Conservation (phyloP, 2,888 invertebrate genomes). For the Sinopyrophorus schimmeli region DNA sequence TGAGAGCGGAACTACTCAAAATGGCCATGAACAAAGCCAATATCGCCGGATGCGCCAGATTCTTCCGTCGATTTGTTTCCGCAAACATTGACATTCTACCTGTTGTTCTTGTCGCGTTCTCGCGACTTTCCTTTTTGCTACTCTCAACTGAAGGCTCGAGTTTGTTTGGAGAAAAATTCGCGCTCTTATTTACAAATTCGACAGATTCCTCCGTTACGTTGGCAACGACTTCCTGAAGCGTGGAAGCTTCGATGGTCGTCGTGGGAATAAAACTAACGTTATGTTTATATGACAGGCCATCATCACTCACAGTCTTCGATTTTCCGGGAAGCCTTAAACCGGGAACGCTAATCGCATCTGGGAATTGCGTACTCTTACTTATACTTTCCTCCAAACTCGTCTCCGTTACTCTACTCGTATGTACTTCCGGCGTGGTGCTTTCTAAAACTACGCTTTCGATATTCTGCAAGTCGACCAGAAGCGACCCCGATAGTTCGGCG, state of each 20-base stretch:
- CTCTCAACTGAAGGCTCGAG: neutral
- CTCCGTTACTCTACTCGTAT: slow-evolving; percentile 16
- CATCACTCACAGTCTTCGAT: slow-evolving; percentile 22
- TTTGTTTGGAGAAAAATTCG: too few species aligned
- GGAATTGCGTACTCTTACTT: slow-evolving; percentile 14
- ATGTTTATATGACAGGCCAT: slow-evolving; percentile 18
- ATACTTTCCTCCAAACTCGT: slow-evolving; percentile 14
- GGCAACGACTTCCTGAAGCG: too few species aligned
- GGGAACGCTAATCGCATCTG: slow-evolving; percentile 15
- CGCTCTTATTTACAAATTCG: too few species aligned
- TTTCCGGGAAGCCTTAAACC: slow-evolving; percentile 13
- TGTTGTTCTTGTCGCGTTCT: slow-evolving; percentile 40
- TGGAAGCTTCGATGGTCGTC: too few species aligned
- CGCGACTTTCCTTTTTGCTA: slow-evolving; percentile 13
- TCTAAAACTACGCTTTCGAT: too few species aligned
- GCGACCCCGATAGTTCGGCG: slow-evolving; percentile 49
- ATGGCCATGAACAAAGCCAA: slow-evolving; percentile 62
- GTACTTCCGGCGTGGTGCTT: too few species aligned
- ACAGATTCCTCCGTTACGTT: too few species aligned
- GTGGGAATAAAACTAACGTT: slow-evolving; percentile 8
- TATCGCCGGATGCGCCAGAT: slow-evolving; percentile 61
- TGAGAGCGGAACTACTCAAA: slow-evolving; percentile 60
- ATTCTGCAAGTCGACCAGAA: slow-evolving; percentile 51
- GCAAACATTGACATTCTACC: slow-evolving; percentile 48
- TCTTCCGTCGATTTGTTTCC: slow-evolving; percentile 46